Evolutionary conservation across 2,797 vertebrate genomes (phyloP).

Genomic region (Cossypha polioptera): DNA sequence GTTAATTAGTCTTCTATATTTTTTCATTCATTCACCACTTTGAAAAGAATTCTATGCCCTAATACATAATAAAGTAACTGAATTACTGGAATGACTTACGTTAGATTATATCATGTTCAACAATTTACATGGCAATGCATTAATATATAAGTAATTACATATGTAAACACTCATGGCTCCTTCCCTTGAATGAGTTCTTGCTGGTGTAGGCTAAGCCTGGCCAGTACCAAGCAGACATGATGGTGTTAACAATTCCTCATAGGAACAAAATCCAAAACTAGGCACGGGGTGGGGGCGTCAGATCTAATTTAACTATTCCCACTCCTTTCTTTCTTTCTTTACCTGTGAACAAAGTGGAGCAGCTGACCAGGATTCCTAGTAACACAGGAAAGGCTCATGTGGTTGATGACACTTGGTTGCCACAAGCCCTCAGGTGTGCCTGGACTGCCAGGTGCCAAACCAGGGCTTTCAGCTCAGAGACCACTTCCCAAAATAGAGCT

Average conservation of each 20-base stretch:
- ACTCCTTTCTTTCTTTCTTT: not conserved
- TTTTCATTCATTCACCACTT: not conserved
- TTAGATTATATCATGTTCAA: not conserved
- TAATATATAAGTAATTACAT: not conserved
- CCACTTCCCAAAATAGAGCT: not conserved
- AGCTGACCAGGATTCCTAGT: too few relatives aligned
- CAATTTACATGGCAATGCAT: not conserved
- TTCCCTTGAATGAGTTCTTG: not conserved
- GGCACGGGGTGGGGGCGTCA: not conserved
- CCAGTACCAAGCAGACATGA: not conserved
- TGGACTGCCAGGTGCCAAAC: rapidly evolving
- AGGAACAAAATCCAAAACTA: not conserved
- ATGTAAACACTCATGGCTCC: not conserved
- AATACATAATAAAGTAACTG: not conserved
- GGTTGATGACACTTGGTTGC: rapidly evolving
- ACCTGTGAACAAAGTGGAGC: not conserved
- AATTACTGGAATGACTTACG: not conserved
- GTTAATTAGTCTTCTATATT: not conserved
- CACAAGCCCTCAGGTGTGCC: too few relatives aligned
- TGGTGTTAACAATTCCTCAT: not conserved
- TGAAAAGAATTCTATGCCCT: not conserved
- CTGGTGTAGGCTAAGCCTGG: not conserved
- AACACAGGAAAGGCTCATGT: rapidly evolving
- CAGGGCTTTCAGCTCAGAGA: not conserved
- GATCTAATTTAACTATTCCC: not conserved